phyloP scores from a whole-genome alignment of 2,888 invertebrate species.

The Prostheceraeus crozeri region DNA sequence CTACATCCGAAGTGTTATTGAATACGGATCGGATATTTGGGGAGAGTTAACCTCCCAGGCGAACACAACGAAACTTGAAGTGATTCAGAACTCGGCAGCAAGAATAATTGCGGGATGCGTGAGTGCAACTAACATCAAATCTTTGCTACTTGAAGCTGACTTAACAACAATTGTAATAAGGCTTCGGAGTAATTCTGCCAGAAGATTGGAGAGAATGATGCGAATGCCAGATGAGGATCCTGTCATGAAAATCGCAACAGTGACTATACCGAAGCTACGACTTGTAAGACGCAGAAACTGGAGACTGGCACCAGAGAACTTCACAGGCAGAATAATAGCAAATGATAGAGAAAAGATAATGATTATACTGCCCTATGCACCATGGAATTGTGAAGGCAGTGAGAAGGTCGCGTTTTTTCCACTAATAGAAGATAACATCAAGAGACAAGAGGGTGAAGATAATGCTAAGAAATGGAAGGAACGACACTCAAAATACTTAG shows the following conservation, averaged over 20 bases:
- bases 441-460: too few species aligned
- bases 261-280: background rate
- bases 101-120: constrained; percentile 15
- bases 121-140: constrained; percentile 2
- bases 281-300: too few species aligned
- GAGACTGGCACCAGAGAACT: too few species aligned
- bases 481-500: too few species aligned
- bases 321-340: too few species aligned
- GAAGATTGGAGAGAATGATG: background rate
- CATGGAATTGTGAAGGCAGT: too few species aligned
- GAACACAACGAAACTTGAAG: constrained; percentile 11
- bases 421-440: too few species aligned
- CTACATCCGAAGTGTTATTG: background rate
- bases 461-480: too few species aligned
- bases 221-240: constrained; percentile 13
- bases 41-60: constrained; percentile 4
- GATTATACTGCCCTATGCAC: too few species aligned
- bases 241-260: background rate
- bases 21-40: constrained; percentile 13
- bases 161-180: background rate
- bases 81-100: constrained; percentile 10
- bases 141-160: constrained; percentile 15
- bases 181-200: background rate
- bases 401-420: too few species aligned
- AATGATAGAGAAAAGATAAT: too few species aligned